phyloP scores from a whole-genome alignment of 2,113 vertebrate species.

The Dipodomys ordii region DNA sequence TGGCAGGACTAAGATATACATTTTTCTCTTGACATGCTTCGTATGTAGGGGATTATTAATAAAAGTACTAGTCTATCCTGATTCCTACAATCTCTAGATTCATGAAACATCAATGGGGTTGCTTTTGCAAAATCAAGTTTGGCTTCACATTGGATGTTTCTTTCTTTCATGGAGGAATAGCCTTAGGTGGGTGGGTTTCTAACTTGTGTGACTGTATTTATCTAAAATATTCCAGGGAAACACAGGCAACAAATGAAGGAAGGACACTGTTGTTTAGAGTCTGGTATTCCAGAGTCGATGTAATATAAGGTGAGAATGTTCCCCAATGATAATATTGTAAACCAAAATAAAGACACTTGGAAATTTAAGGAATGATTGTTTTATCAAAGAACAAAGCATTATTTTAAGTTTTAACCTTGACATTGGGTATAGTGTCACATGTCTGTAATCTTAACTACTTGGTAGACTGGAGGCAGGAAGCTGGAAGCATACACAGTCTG shows the following conservation, averaged over 20 bases:
- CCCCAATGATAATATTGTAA: background rate
- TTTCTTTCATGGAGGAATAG: background rate
- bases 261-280: background rate
- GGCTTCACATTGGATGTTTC: background rate
- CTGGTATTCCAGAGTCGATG: background rate
- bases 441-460: no score
- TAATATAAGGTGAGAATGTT: slow-evolving; percentile 10
- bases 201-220: background rate
- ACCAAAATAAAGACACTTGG: background rate
- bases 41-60: background rate
- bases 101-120: background rate
- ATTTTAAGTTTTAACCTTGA: background rate
- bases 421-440: no score
- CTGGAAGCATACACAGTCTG: no score
- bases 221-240: background rate
- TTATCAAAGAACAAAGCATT: slow-evolving; percentile 5
- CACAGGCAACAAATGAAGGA: background rate
- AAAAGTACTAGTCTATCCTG: background rate
- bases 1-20: background rate
- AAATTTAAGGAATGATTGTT: background rate
- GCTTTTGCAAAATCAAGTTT: slow-evolving; percentile 20
- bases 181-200: background rate
- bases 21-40: background rate
- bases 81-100: background rate
- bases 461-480: no score